Evolutionary conservation across 2,113 vertebrate species (phyloP).

Genomic region (Martes martes): DNA sequence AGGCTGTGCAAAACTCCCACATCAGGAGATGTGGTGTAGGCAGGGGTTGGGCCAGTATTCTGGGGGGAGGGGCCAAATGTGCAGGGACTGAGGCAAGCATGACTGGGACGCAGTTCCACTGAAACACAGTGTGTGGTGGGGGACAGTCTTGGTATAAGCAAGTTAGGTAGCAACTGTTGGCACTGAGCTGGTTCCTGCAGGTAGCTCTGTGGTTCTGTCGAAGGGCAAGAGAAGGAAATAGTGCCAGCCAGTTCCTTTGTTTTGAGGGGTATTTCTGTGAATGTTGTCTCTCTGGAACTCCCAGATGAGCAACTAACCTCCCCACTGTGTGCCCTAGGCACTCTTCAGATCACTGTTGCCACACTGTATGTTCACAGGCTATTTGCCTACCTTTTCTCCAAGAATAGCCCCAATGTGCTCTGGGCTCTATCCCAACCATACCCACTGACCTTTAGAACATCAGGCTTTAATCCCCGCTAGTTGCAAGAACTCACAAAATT

Average conservation of each 20-base stretch:
- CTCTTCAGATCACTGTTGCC: neutral
- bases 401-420: neutral
- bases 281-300: neutral
- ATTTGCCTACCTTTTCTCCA: neutral
- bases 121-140: no score
- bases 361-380: neutral
- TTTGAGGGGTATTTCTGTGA: neutral
- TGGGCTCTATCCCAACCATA: neutral
- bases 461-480: neutral
- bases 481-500: neutral
- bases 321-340: neutral
- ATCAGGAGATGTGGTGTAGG: neutral
- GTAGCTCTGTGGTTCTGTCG: neutral
- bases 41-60: neutral
- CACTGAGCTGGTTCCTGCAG: neutral
- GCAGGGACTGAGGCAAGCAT: neutral
- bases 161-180: neutral
- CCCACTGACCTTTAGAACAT: neutral
- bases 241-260: neutral
- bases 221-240: neutral
- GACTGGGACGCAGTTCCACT: neutral
- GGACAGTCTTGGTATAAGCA: neutral
- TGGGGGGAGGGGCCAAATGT: neutral
- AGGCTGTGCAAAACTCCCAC: neutral
- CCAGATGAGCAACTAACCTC: neutral